phyloP scores from a whole-genome alignment of 2,888 invertebrate species.

The Hirtodrosophila histrioides region DNA sequence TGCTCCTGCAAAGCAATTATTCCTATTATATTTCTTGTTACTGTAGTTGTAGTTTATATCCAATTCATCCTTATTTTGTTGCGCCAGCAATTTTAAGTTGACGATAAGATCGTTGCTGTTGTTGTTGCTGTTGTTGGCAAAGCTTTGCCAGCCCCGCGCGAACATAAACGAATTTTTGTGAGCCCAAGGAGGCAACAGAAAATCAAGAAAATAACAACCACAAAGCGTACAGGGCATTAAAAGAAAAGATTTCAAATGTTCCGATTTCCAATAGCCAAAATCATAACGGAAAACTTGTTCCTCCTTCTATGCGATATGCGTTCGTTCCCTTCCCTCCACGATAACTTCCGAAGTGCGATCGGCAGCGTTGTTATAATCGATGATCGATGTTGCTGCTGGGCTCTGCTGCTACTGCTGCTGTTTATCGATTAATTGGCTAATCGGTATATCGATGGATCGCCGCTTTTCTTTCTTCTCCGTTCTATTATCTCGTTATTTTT shows the following conservation, averaged over 20 bases:
- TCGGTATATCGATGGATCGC: conserved; percentile 5
- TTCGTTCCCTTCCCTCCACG: no score
- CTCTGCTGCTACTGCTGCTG: conserved; percentile 7
- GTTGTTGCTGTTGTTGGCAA: conserved; percentile 9
- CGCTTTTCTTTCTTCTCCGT: neutral
- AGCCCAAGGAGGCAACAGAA: conserved; percentile 12
- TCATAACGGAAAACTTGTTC: no score
- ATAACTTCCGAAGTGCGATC: no score
- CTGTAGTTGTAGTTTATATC: conserved; percentile 17
- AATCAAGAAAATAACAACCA: conserved; percentile 26
- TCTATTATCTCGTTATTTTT: neutral
- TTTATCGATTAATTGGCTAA: conserved; percentile 12
- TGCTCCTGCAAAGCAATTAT: neutral
- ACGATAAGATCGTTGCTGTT: no score
- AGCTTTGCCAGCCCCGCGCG: conserved; percentile 8
- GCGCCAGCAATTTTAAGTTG: conserved; percentile 4
- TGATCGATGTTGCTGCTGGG: neutral
- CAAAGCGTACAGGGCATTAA: conserved; percentile 39
- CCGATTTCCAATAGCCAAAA: no score
- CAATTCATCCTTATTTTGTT: conserved; percentile 19
- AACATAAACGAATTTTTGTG: conserved; percentile 19
- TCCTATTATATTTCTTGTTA: neutral
- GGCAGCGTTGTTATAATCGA: no score
- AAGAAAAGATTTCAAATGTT: neutral
- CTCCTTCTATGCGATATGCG: no score